Base-by-base conservation (phyloP, 92 coral and sea anemone genomes). In the Plumapathes pennacea region DNA sequence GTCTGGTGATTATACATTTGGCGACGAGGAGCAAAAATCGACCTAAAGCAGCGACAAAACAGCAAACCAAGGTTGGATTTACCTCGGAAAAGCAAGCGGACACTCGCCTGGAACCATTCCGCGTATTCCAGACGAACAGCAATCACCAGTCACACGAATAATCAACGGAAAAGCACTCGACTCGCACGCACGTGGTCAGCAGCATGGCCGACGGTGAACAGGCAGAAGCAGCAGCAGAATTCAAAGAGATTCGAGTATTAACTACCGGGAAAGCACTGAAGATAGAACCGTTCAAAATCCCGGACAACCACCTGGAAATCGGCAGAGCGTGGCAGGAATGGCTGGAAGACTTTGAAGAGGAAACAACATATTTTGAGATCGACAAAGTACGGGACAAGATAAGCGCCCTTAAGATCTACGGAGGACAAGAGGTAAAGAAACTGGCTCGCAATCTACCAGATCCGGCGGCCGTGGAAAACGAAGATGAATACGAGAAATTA, bases 261-360 rank as follows among this genome's bases (percentile, higher is more conserved):
- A 54, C 73, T 30, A 48, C 56, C 19, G 42, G 74, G 46, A 74
- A 74, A 46, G 38, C 67, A 5, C 55, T 55, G 21, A 64, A 64
- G 48, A 74, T 63, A 34, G 58, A 55, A 12, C 82, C 74, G 4
- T 81, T 72, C 41, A 72, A 55, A 47, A 66, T 59, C 26, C 81
- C 72, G 27, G 81, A 81, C 32, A 60, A 72, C 38, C 81, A 60
- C 31, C 65, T 64, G n/a, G 62, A 80, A 28, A 38, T 80, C 33
- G 81, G 87, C 33, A 13, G 76, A 42, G 81, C 60, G 29, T 73
- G 72, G 77, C 50, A 73, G 62, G 77, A 81, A 54, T 81, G 88
- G 88, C 53, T 72, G 13, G 80, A 80, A 50, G 70, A 80, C 50
- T 72, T 72, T 28, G 73, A 72, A 47, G 77, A 66, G 21, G 82